Evolutionary conservation across 2,888 invertebrate species (phyloP), one percentile per base, ranked within the genome.

Genomic region (Patella depressa): DNA sequence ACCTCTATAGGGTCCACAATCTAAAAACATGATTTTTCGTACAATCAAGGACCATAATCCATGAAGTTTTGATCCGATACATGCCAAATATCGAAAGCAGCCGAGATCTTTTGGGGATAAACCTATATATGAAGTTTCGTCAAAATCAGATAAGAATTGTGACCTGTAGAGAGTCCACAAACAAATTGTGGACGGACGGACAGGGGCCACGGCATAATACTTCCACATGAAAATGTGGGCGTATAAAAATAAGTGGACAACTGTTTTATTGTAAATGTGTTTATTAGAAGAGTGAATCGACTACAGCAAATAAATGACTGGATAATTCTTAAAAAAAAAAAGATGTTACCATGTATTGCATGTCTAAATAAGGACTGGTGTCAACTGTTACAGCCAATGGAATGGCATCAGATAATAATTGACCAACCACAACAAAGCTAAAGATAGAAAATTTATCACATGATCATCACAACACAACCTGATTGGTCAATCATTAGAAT

Each of bases 381-480:
- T 65, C 19, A 65, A 65, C 65, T 12, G 14, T n/a, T 59, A 19
- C 65, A 65, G 65, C 65, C 65, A 65, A 65, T 65, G 65, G 65
- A 65, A 65, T 65, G 65, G 65, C 65, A 65, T 65, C 17, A 19
- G 14, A 65, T 24, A 19, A 65, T 65, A 65, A 65, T 24, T 24
- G 24, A 24, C 24, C 19, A 65, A 19, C 24, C 19, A 65, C 24
- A 19, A 65, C 65, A 65, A 65, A 65, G 65, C 65, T 65, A 65
- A 65, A 65, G 65, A 24, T 65, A 65, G 19, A 65, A 65, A 65
- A 65, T 19, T 24, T 65, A 65, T 65, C 65, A 65, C 65, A 65
- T 65, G 65, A 24, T 65, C 65, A 65, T 65, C 65, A 65, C 65
- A 65, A 65, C 65, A 65, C 65, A 65, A 65, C 65, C 65, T 65